Evolutionary conservation across 1,140 invertebrate genomes (phyloP), one percentile per base, ranked within the genome.

Genomic region (Papilio machaon): DNA sequence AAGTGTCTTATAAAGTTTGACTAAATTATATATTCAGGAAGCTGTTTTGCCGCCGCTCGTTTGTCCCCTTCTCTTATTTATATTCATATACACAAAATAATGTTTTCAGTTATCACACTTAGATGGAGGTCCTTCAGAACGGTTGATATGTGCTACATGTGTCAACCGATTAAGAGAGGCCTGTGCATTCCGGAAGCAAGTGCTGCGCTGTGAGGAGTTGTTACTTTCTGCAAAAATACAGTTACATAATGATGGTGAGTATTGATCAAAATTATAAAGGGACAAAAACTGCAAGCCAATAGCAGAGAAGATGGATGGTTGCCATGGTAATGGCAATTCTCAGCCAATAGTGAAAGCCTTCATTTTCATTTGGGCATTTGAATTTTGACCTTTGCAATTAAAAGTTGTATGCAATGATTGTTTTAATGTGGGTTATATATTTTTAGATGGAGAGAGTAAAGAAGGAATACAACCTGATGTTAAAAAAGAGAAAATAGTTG

Each of bases 61-160:
- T n/a, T n/a, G n/a, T n/a, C n/a, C n/a, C n/a, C n/a, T n/a, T n/a
- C n/a, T n/a, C n/a, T n/a, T n/a, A n/a, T n/a, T n/a, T 49, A 49
- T 2, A 49, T 49, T 6, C 1, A 10, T 49, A 10, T 3, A 10
- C 1, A 52, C n/a, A 67, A 49, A 7, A 49, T 5, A 9, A 58
- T 76, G 8, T 70, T 84, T 86, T 46, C 78, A 93, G 91, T 67
- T 93, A 1, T 92, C 92, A 4, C 86, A 92, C 38, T 49, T 93
- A 30, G 91, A 92, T n/a, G 87, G 87, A 2, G 86, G 87, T 11
- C 80, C 79, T 10, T 47, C 82, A 1, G 90, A 89, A 35, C 82
- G 89, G 7, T 78, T 92, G 30, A 91, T 93, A 54, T 93, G 91
- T 79, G 91, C 91, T 0, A 91, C 88, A 7, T 94, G 92, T 64